A percentile compares a stretch with the other conserved stretches of the same genome.
These are phyloP conservation scores for Toxotes jaculatrix DNA, from an alignment of 2,113 vertebrate species.

Conservation along the genomic window DNA sequence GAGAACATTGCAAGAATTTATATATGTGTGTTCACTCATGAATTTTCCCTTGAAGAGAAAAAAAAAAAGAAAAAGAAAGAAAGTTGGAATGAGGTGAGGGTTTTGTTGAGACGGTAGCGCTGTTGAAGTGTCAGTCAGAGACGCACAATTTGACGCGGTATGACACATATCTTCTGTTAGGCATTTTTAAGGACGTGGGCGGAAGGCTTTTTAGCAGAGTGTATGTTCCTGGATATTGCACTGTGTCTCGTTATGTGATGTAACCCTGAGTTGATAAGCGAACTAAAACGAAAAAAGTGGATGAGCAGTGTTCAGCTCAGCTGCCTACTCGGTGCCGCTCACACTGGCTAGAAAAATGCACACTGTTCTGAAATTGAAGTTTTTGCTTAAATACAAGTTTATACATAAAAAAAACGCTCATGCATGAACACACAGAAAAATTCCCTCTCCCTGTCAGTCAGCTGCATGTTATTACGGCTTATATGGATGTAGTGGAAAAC, in stretches of 20 bases:
- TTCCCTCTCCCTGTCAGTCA: not conserved
- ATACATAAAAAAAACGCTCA: not conserved
- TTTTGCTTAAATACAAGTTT: not conserved
- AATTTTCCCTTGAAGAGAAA: conserved; percentile 19
- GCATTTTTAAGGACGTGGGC: conserved; percentile 19
- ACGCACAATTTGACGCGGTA: conserved; percentile 1
- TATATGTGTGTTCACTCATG: conserved; percentile 29
- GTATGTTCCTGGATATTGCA: conserved; percentile 35
- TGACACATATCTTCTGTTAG: conserved; percentile 49
- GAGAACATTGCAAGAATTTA: not conserved
- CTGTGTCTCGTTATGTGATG: conserved; percentile 33
- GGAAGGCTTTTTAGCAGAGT: conserved; percentile 40
- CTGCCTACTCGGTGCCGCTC: conserved; percentile 10
- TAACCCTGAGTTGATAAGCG: conserved; percentile 42
- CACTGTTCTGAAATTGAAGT: not conserved
- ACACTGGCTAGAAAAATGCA: no score
- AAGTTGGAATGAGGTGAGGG: not conserved
- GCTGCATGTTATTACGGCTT: not conserved
- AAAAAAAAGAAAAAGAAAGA: not conserved
- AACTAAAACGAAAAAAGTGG: conserved; percentile 20
- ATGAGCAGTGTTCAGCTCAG: conserved; percentile 1
- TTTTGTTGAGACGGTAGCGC: not conserved
- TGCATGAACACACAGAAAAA: not conserved
- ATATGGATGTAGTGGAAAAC: not conserved
- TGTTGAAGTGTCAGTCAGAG: conserved; percentile 41